These are phyloP conservation scores for Cyanoramphus novaezelandiae DNA, from an alignment of 2,113 vertebrate genomes.

Conservation along the genomic window DNA sequence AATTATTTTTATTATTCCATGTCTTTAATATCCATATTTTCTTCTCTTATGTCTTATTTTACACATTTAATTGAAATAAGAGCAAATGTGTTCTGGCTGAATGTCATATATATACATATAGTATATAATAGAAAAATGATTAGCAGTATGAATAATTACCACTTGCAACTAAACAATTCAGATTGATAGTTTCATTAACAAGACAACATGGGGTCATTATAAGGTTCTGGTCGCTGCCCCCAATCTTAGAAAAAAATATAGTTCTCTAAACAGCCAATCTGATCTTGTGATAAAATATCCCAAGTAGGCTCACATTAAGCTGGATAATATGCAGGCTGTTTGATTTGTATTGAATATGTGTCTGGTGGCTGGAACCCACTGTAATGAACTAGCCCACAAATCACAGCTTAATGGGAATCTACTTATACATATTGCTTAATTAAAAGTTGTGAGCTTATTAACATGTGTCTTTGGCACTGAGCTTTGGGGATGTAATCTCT, in stretches of 20 bases:
- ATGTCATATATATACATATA: background rate
- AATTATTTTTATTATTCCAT: background rate
- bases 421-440: slow-evolving; percentile 99
- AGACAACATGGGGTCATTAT: slow-evolving; percentile 74
- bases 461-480: slow-evolving; percentile 96
- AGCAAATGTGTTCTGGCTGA: background rate
- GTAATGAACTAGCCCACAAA: slow-evolving; percentile 98
- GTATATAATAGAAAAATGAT: slow-evolving; percentile 63
- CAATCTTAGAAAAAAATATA: slow-evolving; percentile 79
- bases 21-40: background rate
- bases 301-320: slow-evolving; percentile 89
- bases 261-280: slow-evolving; percentile 80
- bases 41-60: slow-evolving; percentile 24
- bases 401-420: slow-evolving; percentile 98
- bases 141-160: slow-evolving; percentile 71
- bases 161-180: slow-evolving; percentile 77
- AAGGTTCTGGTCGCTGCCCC: slow-evolving; percentile 76
- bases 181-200: slow-evolving; percentile 77
- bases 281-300: slow-evolving; percentile 90
- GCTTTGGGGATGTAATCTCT: slow-evolving; percentile 86
- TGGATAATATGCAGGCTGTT: slow-evolving; percentile 90
- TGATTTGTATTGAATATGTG: slow-evolving; percentile 98
- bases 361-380: slow-evolving; percentile 88
- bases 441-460: slow-evolving; percentile 99
- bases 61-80: background rate